A percentile compares a stretch with the other conserved stretches of the same genome.
phyloP scores from a whole-genome alignment of 2,797 vertebrate genomes.

The Falco cherrug region DNA sequence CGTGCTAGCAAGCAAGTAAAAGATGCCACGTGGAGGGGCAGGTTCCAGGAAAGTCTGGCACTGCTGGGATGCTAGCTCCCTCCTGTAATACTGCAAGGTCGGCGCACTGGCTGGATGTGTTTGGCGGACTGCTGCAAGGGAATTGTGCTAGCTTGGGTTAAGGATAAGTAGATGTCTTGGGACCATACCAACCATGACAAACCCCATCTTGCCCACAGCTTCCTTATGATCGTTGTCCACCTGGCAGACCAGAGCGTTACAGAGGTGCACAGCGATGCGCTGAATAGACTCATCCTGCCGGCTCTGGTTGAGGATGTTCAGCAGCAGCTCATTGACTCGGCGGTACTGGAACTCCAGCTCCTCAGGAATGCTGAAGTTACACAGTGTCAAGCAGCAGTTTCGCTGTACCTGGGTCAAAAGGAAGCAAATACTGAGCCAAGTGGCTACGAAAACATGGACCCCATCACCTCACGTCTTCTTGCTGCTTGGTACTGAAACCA shows the following conservation, averaged over 20 bases:
- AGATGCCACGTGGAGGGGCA: not conserved
- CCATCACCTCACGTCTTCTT: not conserved
- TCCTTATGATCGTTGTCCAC: slow-evolving; percentile 99
- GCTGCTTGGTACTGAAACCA: not conserved
- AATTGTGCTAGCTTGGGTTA: slow-evolving; percentile 2
- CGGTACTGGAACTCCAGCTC: slow-evolving; percentile 98
- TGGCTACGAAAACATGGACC: not conserved
- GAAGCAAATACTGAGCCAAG: not conserved
- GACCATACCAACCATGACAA: slow-evolving; percentile 88
- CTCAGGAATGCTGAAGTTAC: slow-evolving; percentile 98
- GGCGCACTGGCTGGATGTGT: not conserved
- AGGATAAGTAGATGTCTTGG: not conserved
- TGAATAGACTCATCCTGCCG: slow-evolving; percentile 97
- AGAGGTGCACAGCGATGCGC: slow-evolving; percentile 96
- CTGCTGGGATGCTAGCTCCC: not conserved
- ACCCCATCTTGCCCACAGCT: slow-evolving; percentile 98
- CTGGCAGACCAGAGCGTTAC: slow-evolving; percentile 97
- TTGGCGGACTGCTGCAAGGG: not conserved
- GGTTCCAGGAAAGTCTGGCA: not conserved
- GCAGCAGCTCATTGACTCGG: slow-evolving; percentile 91
- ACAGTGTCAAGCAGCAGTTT: slow-evolving; percentile 97
- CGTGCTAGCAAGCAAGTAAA: not conserved
- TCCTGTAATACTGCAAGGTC: accelerated
- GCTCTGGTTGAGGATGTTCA: slow-evolving; percentile 92
- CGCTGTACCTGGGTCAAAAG: slow-evolving; percentile 86